phyloP scores from a whole-genome alignment of 1,140 invertebrate species.

The Bombyx mori region DNA sequence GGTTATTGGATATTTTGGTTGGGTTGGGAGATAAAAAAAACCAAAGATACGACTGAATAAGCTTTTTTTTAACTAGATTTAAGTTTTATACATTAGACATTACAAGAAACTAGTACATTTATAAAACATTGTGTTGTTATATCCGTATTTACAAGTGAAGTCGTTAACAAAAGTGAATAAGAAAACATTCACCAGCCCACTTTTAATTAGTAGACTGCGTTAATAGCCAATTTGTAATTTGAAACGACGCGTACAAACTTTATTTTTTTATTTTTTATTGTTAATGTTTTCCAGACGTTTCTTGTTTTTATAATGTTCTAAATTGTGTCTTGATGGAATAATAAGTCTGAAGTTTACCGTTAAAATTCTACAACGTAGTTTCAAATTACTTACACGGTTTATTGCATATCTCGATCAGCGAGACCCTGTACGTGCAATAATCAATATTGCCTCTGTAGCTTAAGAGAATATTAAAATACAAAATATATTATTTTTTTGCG shows the following conservation, averaged over 20 bases:
- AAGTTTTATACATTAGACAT: constrained; percentile 56
- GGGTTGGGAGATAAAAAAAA: constrained; percentile 36
- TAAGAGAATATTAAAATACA: constrained; percentile 13
- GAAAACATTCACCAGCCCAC: too few species aligned
- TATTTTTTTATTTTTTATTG: constrained; percentile 6
- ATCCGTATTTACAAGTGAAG: too few species aligned
- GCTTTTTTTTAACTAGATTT: constrained; percentile 62
- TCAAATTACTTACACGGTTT: too few species aligned
- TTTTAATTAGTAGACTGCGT: too few species aligned
- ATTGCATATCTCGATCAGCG: too few species aligned
- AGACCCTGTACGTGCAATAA: constrained; percentile 9
- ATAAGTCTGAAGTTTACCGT: too few species aligned
- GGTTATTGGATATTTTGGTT: not conserved
- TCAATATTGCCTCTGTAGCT: constrained; percentile 34
- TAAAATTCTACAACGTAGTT: too few species aligned
- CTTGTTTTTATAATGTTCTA: not conserved
- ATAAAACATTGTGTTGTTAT: constrained; percentile 24
- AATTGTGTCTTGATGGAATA: too few species aligned
- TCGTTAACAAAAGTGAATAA: too few species aligned
- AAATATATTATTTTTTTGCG: constrained; percentile 32
- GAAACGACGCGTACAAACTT: not conserved
- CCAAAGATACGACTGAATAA: constrained; percentile 52
- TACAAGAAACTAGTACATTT: constrained; percentile 54
- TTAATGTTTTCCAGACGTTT: not conserved
- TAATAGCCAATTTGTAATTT: not conserved